Percentiles rank a stretch among this genome's conserved stretches.
Conservation (phyloP, 2,888 invertebrate species). For the Melipona bicolor region DNA sequence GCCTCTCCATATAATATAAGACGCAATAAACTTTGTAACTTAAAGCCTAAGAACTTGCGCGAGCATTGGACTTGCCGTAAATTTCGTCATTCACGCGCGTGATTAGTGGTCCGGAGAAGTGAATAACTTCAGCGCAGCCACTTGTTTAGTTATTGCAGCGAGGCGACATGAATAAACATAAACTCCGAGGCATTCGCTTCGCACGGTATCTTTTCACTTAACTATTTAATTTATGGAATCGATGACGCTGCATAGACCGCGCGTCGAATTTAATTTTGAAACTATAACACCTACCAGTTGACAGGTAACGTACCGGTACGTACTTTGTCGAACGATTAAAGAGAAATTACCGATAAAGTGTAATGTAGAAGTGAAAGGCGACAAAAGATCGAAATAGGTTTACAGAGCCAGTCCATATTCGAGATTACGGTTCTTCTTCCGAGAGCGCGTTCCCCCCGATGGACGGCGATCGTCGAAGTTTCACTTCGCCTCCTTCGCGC, state of each 20-base stretch:
- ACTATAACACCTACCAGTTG: not conserved
- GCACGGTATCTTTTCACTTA: not conserved
- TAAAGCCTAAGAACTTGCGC: not conserved
- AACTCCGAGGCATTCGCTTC: not conserved
- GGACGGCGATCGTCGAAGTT: conserved; percentile 8
- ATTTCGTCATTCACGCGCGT: not conserved
- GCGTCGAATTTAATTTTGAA: not conserved
- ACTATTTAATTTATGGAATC: not conserved
- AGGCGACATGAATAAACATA: not conserved
- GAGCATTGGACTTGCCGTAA: not conserved
- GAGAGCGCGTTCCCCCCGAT: conserved; percentile 8
- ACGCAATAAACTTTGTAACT: not conserved
- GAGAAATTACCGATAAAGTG: not conserved
- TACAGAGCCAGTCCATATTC: conserved; percentile 15
- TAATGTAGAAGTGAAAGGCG: not conserved
- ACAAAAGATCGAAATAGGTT: conserved; percentile 11
- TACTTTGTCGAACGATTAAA: not conserved
- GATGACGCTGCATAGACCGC: not conserved
- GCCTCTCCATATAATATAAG: too few relatives aligned
- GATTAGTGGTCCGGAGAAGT: not conserved
- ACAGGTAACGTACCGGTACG: too few relatives aligned
- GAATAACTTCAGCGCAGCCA: not conserved
- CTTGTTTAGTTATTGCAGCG: not conserved
- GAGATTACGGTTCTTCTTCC: conserved; percentile 1
- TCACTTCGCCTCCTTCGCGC: conserved; percentile 11